phyloP scores from a whole-genome alignment of 2,113 vertebrate species.

The Mesocricetus auratus region DNA sequence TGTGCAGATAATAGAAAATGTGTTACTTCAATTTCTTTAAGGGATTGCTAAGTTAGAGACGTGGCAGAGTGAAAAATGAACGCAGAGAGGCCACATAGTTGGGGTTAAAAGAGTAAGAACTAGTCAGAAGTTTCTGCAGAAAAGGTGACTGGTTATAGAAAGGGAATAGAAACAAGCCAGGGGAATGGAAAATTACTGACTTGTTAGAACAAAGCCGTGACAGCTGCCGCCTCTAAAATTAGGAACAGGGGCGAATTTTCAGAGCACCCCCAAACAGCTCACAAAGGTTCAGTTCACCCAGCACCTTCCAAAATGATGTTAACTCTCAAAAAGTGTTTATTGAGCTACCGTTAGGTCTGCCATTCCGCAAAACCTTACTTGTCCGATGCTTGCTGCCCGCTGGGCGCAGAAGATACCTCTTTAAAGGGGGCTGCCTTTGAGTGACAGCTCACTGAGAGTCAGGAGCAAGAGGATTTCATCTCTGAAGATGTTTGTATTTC shows the following conservation, averaged over 20 bases:
- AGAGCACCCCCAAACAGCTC: constrained; percentile 53
- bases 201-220: constrained; percentile 69
- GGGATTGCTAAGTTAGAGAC: constrained; percentile 2
- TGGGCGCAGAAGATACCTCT: neutral
- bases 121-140: constrained; percentile 11
- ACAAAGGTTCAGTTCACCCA: constrained; percentile 57
- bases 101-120: neutral
- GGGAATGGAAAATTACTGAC: constrained; percentile 75
- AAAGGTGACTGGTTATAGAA: neutral
- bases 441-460: constrained; percentile 1
- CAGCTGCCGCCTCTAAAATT: constrained; percentile 79
- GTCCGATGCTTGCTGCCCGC: neutral
- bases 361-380: neutral
- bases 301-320: constrained; percentile 45
- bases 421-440: neutral
- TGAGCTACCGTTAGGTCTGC: neutral
- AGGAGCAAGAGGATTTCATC: neutral
- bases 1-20: neutral
- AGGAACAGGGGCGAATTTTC: constrained; percentile 69
- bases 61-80: neutral
- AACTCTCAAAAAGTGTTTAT: constrained; percentile 10
- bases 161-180: neutral
- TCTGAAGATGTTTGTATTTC: neutral
- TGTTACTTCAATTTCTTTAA: neutral
- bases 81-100: neutral